These are phyloP conservation scores for Ascidia mentula DNA, from an alignment of 23 tunicate genomes.

Conservation along the genomic window DNA sequence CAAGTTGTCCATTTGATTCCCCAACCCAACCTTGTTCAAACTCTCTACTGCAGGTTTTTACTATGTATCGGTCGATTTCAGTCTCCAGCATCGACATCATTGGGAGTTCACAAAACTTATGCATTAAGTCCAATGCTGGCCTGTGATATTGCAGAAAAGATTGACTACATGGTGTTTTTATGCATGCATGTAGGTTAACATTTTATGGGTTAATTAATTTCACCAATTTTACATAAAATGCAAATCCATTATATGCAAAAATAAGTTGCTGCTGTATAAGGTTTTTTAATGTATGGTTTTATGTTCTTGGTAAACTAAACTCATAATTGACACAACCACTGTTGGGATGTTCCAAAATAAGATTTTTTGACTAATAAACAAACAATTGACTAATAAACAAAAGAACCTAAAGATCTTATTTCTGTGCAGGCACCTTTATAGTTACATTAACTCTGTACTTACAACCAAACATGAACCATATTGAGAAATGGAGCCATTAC, in stretches of 20 bases:
- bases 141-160: slow-evolving; percentile 28
- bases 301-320: no score
- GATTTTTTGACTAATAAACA: no score
- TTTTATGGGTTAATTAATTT: no score
- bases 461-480: slow-evolving; percentile 57
- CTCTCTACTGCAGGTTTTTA: slow-evolving; percentile 45
- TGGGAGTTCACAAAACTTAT: slow-evolving; percentile 38
- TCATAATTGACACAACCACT: no score
- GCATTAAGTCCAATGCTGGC: slow-evolving; percentile 33
- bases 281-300: neutral
- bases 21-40: slow-evolving; percentile 58
- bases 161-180: no score
- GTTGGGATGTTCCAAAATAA: no score
- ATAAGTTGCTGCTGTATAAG: neutral
- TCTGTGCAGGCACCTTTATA: no score
- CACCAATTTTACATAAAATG: no score
- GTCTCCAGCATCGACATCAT: slow-evolving; percentile 38
- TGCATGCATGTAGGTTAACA: no score
- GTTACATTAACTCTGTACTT: no score
- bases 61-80: slow-evolving; percentile 58
- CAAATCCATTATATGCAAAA: neutral
- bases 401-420: no score
- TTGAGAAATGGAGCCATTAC: slow-evolving; percentile 14
- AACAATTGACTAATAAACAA: no score
- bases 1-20: slow-evolving; percentile 22